Base-by-base conservation (phyloP, 1,140 invertebrate species). In the Amyelois transitella region DNA sequence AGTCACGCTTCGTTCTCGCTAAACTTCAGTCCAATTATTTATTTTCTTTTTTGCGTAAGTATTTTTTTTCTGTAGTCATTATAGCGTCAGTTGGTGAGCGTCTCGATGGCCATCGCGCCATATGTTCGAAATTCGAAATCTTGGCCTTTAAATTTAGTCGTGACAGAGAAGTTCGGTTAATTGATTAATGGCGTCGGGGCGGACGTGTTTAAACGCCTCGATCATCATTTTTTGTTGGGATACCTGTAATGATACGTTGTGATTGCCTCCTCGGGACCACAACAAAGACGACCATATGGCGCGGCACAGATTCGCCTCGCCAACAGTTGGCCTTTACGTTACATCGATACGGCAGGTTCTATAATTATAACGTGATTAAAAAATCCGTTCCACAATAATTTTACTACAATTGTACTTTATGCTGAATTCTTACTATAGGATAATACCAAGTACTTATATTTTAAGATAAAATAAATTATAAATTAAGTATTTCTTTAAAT, bases 231-330 rank as follows among this genome's bases (percentile, higher is more conserved):
- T 85, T 86, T 79, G 65, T 77, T 57, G 55, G 59, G 75, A 81
- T 77, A 73, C 71, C 77, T 69, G 67, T 86, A 85, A 88, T 85
- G 76, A 85, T 86, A 84, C 68, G 76, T 79, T 84, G 61, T 78
- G 80, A 86, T 88, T 85, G 74, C 75, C 70, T 75, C 58, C 68
- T 60, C 69, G 62, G 58, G 59, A 57, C 43, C 59, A 50, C 55
- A 64, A 58, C 62, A 61, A 68, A 60, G 59, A 38, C 58, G 58
- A 58, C 74, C 85, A 88, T 88, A 88, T 88, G 85, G 78, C 56
- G 67, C 38, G 56, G 59, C 63, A 69, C 64, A 69, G 77, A 85
- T 81, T 85, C 65, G 60, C 55, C 56, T 55, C 60, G 71, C 61
- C 45, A 75, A 76, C 79, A 81, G 77, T 75, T 85, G 79, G 72